Evolutionary conservation across 2,113 vertebrate genomes (phyloP).

Genomic region (Typhlomys cinereus): DNA sequence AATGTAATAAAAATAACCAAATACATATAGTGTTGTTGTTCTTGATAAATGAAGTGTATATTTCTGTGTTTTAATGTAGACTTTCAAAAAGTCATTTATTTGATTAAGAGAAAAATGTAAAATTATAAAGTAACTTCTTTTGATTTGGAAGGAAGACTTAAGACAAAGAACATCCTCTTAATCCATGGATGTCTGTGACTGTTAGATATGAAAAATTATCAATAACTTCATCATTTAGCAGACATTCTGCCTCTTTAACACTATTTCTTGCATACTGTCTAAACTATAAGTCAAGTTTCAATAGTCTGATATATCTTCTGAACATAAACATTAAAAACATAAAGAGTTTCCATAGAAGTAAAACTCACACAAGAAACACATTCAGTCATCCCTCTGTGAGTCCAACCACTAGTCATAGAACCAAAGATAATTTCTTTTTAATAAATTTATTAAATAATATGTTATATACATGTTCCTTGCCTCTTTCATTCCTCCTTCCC

Average conservation of each 20-base stretch:
- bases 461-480: no score
- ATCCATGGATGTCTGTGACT: background rate
- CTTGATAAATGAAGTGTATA: background rate
- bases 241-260: background rate
- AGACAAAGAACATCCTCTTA: background rate
- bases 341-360: background rate
- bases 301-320: background rate
- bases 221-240: background rate
- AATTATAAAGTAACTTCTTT: background rate
- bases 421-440: no score
- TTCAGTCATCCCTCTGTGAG: background rate
- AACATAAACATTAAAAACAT: background rate
- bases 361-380: background rate
- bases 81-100: background rate
- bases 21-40: background rate
- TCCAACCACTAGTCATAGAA: background rate
- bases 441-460: no score
- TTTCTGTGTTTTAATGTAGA: background rate
- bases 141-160: background rate
- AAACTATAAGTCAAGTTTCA: constrained; percentile 15
- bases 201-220: background rate
- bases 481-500: no score
- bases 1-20: background rate
- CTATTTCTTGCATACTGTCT: background rate
- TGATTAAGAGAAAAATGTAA: background rate